Base-by-base conservation (phyloP, 2,888 invertebrate genomes). In the Kryphioiulus occultus region DNA sequence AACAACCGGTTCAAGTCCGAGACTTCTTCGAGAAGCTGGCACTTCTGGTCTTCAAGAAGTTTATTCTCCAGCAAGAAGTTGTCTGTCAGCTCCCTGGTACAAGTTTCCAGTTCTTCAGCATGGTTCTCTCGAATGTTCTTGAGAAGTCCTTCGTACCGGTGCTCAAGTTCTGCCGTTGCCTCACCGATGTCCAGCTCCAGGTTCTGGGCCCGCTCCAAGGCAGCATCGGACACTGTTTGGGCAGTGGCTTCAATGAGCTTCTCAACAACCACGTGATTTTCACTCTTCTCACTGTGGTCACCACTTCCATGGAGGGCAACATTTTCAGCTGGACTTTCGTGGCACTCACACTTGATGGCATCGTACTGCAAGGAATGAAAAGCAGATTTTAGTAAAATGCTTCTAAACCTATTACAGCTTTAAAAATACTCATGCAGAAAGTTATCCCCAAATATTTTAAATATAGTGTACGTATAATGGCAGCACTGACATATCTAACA, bases 281-380 rank as follows among this genome's bases (percentile, higher is more conserved):
- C 53, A 9, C 47, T 30, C 17, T 44, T n/a, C 9, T 53, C 32
- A 26, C 44, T 32, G 53, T 53, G 44, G 19, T 53, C 47, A 12
- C n/a, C 86, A 30, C 26, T 39, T 19, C 26, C 39, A 15, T 30
- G 30, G 2, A 10, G 22, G 30, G 78, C 9, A 30, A 78, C 78
- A 30, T 78, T 2, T 15, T 78, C 30, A 78, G 15, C 0, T 17
- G 30, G 30, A 26, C 30, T 30, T 35, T 47, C 86, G 19, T n/a
- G 47, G 19, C 86, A 86, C 47, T 86, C 86, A 30, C 86, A 86
- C 26, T 53, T 53, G 30, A 86, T 86, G 35, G 30, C 86, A 19
- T 86, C 86, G 44, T n/a, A 10, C 86, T 86, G 32, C 35, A 86
- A 86, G 47, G 9, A 15, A 78, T 12, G 26, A 78, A 15, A 78